Evolutionary conservation across 1,140 invertebrate genomes (phyloP), one percentile per base, ranked within the genome.

Genomic region (Drosophila gunungcola): DNA sequence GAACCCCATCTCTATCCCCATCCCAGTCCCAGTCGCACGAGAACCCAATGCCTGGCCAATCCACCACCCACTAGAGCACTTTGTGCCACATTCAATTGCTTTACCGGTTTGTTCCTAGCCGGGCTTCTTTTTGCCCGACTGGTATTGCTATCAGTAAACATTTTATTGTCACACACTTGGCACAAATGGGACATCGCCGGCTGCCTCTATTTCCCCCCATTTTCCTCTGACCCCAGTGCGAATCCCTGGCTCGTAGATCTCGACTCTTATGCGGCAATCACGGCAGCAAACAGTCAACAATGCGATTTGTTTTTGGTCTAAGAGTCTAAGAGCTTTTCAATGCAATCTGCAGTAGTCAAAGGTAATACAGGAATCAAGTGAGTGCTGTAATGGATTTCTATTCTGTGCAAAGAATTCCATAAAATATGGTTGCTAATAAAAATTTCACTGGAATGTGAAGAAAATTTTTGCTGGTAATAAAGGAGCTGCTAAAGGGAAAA

Each of bases 151-250:
- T 88, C 83, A 88, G 84, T 88, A 88, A 88, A 89, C 84, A 89
- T 89, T 89, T 89, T 89, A 89, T 89, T 89, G 84, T 89, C 84
- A 89, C 77, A 89, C 84, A 84, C 83, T 88, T 83, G 83, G 83
- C 84, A 84, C 83, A 89, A 88, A 89, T 83, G 83, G 80, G 84
- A 80, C 80, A 55, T 56, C 67, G 64, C 60, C 64, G 60, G 60
- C 64, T 68, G 64, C 45, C 60, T 65, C 60, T 41, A 62, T 61
- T 67, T 36, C 29, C 57, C 43, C 4, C 21, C n/a, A 29, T 34
- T 49, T 63, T 58, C 38, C 60, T 56, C 46, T 39, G 41, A 25
- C n/a, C 46, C 53, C 38, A 60, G 21, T 39, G 34, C 5, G 32
- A 13, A 13, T 48, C 43, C 42, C 64, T 43, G 56, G 62, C 73